Evolutionary conservation across 2,888 invertebrate genomes (phyloP), one percentile per base, ranked within the genome.

Genomic region (Eledone cirrhosa): DNA sequence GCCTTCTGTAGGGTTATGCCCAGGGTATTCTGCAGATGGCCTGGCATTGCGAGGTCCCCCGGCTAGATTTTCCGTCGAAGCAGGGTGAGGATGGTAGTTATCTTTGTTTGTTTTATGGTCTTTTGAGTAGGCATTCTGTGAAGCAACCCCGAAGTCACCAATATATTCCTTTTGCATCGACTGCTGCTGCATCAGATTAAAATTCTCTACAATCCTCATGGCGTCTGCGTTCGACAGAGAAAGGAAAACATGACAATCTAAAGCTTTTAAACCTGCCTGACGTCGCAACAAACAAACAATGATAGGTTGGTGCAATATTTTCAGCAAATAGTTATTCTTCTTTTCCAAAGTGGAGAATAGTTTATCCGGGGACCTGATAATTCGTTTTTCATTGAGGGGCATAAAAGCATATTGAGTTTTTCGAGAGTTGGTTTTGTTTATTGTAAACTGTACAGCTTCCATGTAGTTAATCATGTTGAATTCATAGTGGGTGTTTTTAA

Each of bases 191-290:
- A 78, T 72, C 7, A 74, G 59, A 2, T 72, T 48, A n/a, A 75
- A 74, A 11, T 33, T 48, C n/a, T 78, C 78, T 14, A 75, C 75
- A n/a, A 79, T 76, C 47, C 77, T 75, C 47, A 65, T 22, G 7
- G 84, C 86, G 67, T 86, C 84, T 14, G 81, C 81, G 13, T 81
- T 78, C 11, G 78, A 81, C 14, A 97, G 96, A 92, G 98, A 97
- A 88, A 99, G 97, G 92, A 99, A 99, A 83, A 98, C 97, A 92
- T 99, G 99, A 92, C 99, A 99, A 92, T 99, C 99, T 82, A 99
- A 93, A 79, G 98, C 98, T 92, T 98, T 98, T 86, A 99, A 98
- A 78, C 99, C 99, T 77, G 96, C 95, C 75, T 98, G 98, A 84
- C 99, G 94, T 77, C 99, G 94, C 86, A 99, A 92, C 82, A 99